Evolutionary conservation across 2,888 invertebrate species (phyloP), one percentile per base, ranked within the genome.

Genomic region (Mesorhabditis spiculigera): DNA sequence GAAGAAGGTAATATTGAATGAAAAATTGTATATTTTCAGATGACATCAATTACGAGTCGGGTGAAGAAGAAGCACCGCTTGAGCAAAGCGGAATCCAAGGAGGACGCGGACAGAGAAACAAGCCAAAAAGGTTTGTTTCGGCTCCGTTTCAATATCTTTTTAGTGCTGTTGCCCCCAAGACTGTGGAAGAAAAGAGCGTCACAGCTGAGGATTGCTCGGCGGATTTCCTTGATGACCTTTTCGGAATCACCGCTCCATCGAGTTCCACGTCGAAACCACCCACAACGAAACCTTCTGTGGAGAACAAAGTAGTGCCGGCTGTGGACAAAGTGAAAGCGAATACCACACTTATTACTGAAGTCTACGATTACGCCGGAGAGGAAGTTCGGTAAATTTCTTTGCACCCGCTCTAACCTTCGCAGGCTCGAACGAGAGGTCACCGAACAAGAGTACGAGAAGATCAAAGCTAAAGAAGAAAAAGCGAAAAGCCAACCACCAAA

Each of bases 351-450:
- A 50, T 50, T 50, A 50, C 58, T n/a, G 58, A 50, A 50, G 58
- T 50, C n/a, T 50, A 13, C 58, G 58, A 50, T 50, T 50, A 13
- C 58, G 58, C 58, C 58, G 58, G 58, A 10, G 58, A 50, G 10
- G 58, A 50, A n/a, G 58, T 50, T 10, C 28, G 28, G 28, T 28
- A 28, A 28, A 28, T 28, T 28, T 63, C 64, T 64, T 13, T 10
- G 28, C 41, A n/a, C 10, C 42, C 4, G 4, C n/a, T 70, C 43
- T 70, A 10, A n/a, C 43, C 5, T 61, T 75, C 78, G 10, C 77
- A 88, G 88, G 76, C 88, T 92, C 0, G 90, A 90, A 75, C 91
- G 91, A 85, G 90, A 90, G 85, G 89, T 69, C 4, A 62, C 67
- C 6, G 50, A 91, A 0, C 84, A 88, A 65, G 86, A 86, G 65